phyloP scores from a whole-genome alignment of 2,888 invertebrate genomes.

The Cloeon dipterum region DNA sequence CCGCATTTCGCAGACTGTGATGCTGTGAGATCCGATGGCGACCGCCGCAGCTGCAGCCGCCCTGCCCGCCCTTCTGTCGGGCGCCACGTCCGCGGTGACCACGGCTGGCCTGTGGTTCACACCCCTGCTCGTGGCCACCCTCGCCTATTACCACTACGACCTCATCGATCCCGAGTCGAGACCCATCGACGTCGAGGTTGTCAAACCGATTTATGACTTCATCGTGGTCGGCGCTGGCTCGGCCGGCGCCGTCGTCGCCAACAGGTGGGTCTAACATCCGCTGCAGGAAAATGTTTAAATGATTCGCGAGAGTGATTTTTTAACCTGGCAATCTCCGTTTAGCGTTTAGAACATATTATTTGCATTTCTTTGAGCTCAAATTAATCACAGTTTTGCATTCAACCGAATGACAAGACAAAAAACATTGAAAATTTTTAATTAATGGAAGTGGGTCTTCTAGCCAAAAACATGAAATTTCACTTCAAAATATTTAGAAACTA shows the following conservation, averaged over 20 bases:
- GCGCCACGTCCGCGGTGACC: conserved; percentile 29
- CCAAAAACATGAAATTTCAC: too few species aligned
- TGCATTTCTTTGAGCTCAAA: too few species aligned
- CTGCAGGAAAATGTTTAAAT: too few species aligned
- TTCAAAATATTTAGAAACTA: too few species aligned
- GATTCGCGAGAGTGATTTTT: too few species aligned
- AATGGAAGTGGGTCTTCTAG: too few species aligned
- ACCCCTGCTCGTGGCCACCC: conserved; percentile 60
- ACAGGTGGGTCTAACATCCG: conserved; percentile 20
- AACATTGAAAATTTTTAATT: too few species aligned
- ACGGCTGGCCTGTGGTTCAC: conserved; percentile 56
- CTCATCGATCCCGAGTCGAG: conserved; percentile 61
- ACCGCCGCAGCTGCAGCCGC: conserved; percentile 8
- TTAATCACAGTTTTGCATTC: too few species aligned
- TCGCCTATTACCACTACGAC: conserved; percentile 72
- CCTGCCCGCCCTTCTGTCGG: conserved; percentile 25
- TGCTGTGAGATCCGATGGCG: background rate
- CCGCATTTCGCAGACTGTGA: conserved; percentile 1
- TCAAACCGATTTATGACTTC: conserved; percentile 55
- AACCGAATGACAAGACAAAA: too few species aligned
- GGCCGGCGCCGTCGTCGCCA: conserved; percentile 68
- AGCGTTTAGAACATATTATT: too few species aligned
- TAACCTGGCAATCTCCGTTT: too few species aligned
- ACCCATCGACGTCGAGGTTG: conserved; percentile 40
- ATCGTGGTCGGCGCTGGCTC: conserved; percentile 72